Percentiles rank a stretch among this genome's conserved stretches.
phyloP scores from a whole-genome alignment of 2,797 vertebrate genomes.

The Lithobates pipiens region DNA sequence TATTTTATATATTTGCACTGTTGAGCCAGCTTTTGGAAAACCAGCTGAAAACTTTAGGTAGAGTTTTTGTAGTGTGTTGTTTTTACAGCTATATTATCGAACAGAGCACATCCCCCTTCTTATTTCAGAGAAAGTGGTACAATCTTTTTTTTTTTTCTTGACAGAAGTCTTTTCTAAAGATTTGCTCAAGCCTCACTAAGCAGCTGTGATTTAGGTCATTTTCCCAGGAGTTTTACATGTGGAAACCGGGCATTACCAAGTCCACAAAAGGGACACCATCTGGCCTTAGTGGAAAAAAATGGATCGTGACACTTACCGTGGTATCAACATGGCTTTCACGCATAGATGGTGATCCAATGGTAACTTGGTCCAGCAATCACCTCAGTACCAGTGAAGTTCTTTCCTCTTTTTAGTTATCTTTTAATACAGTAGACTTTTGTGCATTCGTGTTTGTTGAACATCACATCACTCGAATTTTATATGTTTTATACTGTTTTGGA shows the following conservation, averaged over 20 bases:
- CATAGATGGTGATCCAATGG: conserved; percentile 85
- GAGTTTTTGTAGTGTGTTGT: conserved; percentile 64
- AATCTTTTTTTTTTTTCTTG: conserved; percentile 88
- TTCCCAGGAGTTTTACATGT: conserved; percentile 98
- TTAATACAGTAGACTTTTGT: conserved; percentile 83
- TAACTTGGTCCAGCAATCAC: conserved; percentile 80
- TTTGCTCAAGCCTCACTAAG: conserved; percentile 99
- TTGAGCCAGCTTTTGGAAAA: not conserved
- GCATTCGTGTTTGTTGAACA: conserved; percentile 76
- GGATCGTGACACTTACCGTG: conserved; percentile 98
- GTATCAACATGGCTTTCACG: conserved; percentile 94
- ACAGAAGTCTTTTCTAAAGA: conserved; percentile 96
- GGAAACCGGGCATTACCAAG: conserved; percentile 96
- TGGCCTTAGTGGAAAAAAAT: conserved; percentile 93
- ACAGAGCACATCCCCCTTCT: conserved; percentile 65
- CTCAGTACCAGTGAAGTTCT: conserved; percentile 82
- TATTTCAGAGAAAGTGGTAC: conserved; percentile 79
- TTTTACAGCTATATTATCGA: conserved; percentile 71
- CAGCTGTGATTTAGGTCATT: conserved; percentile 99
- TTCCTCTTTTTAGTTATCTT: conserved; percentile 80
- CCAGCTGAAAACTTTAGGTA: conserved; percentile 31
- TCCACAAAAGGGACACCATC: conserved; percentile 98
- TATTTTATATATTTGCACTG: conserved; percentile 8
- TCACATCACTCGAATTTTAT: not conserved
- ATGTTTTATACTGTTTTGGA: not conserved